These are phyloP conservation scores for Nixonia krombeini DNA, from an alignment of 1,140 invertebrate genomes.

Conservation along the genomic window DNA sequence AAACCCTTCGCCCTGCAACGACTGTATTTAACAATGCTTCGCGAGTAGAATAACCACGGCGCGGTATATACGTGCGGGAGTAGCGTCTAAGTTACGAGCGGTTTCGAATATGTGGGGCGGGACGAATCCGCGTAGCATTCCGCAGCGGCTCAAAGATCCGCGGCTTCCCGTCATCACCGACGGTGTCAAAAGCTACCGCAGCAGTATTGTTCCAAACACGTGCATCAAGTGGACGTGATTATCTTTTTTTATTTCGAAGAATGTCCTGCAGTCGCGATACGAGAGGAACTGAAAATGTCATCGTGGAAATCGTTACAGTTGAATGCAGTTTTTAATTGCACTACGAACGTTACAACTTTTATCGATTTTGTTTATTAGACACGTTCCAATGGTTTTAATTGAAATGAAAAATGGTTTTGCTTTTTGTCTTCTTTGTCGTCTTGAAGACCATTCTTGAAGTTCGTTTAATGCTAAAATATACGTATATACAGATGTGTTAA, in stretches of 20 bases:
- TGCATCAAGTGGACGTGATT: not conserved
- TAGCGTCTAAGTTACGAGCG: slow-evolving; percentile 10
- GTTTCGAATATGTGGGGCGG: slow-evolving; percentile 21
- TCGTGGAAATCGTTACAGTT: not conserved
- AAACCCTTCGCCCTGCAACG: slow-evolving; percentile 8
- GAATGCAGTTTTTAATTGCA: not conserved
- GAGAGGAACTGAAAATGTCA: too few relatives aligned
- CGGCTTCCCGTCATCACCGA: too few relatives aligned
- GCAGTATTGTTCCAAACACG: not conserved
- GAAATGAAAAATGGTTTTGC: not conserved
- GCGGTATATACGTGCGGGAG: slow-evolving; percentile 23
- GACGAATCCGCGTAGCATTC: not conserved
- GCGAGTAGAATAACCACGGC: slow-evolving; percentile 3
- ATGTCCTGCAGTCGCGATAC: too few relatives aligned
- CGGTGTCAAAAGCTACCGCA: too few relatives aligned
- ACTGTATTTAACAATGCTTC: slow-evolving; percentile 32
- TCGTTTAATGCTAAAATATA: too few relatives aligned
- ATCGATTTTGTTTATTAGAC: not conserved
- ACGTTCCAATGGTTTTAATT: not conserved
- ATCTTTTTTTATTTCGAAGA: not conserved
- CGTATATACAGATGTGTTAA: too few relatives aligned
- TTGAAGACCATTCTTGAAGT: too few relatives aligned
- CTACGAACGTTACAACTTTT: not conserved
- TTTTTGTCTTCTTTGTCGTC: too few relatives aligned
- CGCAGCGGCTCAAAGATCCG: too few relatives aligned